Base-by-base conservation (phyloP, 2,888 invertebrate genomes). In the Apotomis capreana region DNA sequence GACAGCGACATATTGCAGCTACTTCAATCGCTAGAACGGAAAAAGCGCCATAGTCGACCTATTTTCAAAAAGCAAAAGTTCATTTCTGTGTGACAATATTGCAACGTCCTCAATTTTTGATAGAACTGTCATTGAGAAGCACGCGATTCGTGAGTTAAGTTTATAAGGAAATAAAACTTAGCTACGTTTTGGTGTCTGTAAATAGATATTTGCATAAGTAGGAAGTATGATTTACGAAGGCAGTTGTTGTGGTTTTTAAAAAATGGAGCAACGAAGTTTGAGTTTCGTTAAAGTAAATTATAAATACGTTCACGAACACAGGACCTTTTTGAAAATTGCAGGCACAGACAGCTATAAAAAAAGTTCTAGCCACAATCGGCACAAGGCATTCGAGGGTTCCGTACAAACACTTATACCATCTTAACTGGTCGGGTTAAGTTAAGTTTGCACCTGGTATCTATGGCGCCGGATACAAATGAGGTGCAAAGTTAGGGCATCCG, bases 121-220 rank as follows among this genome's bases (percentile, higher is more conserved):
- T 68, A 73, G 69, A 59, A 74, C 70, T 74, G 78, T 80, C 76
- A 76, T 74, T 68, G 55, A 49, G 12, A 71, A 70, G 73, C 85
- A 86, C 84, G 84, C 85, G 77, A 85, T 83, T 78, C 75, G 74
- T 77, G 69, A 81, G 76, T 82, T 83, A 79, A 68, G 78, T 76
- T 77, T 76, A 77, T 74, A 77, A 78, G 80, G 76, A 76, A 70
- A 69, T 77, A 68, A 74, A 77, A 71, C 70, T 76, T 75, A 64
- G 37, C 62, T 65, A 10, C 46, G 37, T 69, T 69, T 37, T 52
- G 61, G 73, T 62, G 37, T 46, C 26, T 5, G 51, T 26, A 62
- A 71, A 71, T 67, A 57, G 61, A 68, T 61, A 61, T 71, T 68
- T 52, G 57, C 67, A 71, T 68, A 68, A 40, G 40, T n/a, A 4